A percentile compares a stretch with the other conserved stretches of the same genome.
Conservation (phyloP, 2,113 vertebrate species). For the Dicrurus megarhynchus region DNA sequence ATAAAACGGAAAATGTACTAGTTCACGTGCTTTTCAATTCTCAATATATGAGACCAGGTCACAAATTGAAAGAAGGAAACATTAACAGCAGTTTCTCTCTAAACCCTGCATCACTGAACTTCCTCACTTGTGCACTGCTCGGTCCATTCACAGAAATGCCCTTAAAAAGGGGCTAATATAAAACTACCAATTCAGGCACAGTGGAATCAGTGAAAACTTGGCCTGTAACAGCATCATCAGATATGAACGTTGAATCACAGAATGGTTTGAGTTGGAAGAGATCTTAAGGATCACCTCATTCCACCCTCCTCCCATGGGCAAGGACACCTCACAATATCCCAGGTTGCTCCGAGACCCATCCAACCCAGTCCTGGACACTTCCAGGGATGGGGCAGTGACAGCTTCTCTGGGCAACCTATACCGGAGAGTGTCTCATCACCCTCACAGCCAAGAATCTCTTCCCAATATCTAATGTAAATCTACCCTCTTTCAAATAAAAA, state of each 20-base stretch:
- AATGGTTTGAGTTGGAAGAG: too few relatives aligned
- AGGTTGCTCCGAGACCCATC: rapidly evolving
- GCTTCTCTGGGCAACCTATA: neutral
- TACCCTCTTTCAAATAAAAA: neutral
- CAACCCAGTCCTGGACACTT: neutral
- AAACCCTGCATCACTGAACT: neutral
- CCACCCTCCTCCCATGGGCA: neutral
- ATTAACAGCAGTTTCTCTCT: neutral
- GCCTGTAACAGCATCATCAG: neutral
- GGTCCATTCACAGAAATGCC: neutral
- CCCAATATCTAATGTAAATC: neutral
- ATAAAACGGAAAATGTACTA: neutral
- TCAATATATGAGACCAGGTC: rapidly evolving
- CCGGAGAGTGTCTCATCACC: neutral
- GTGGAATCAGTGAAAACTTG: neutral
- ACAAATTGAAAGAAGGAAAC: neutral
- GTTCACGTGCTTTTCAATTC: neutral
- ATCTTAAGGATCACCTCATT: neutral
- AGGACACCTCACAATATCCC: neutral
- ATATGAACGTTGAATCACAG: rapidly evolving
- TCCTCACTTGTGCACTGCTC: neutral
- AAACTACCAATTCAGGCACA: neutral
- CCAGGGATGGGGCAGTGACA: neutral
- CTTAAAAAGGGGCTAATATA: neutral
- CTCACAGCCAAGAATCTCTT: neutral